Conservation (phyloP, 2,888 invertebrate species). For the Crossocerus cetratus region DNA sequence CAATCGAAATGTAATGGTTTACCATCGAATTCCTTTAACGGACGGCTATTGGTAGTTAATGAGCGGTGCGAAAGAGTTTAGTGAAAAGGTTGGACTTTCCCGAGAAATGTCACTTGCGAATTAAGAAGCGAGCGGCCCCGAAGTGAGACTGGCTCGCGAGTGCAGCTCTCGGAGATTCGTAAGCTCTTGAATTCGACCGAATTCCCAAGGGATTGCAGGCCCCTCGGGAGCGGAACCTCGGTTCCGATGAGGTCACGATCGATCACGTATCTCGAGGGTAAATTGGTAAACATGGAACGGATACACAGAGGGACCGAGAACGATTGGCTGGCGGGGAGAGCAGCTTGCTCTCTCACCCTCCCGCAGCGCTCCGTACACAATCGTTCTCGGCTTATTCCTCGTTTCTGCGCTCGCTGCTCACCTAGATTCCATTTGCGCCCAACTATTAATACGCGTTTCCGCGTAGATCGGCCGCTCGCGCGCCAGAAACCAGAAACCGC, state of each 20-base stretch:
- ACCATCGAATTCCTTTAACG: no score
- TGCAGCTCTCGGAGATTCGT: no score
- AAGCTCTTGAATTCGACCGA: no score
- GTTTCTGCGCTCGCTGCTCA: conserved; percentile 34
- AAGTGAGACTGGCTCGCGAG: no score
- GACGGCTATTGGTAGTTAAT: no score
- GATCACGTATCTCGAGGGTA: conserved; percentile 12
- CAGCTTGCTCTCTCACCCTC: conserved; percentile 23
- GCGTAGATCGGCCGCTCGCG: conserved; percentile 54
- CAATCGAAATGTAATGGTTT: no score
- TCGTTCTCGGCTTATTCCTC: conserved; percentile 18
- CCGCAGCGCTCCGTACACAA: conserved; percentile 9
- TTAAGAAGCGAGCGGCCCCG: no score
- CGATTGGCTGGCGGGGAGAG: conserved; percentile 10
- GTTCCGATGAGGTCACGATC: conserved; percentile 7
- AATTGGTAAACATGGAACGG: conserved; percentile 3
- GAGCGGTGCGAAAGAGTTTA: no score
- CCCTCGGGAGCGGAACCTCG: background rate
- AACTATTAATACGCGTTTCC: conserved; percentile 71
- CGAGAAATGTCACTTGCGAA: no score
- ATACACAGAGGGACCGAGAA: conserved; percentile 14
- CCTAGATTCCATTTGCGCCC: conserved; percentile 55
- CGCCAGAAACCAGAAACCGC: conserved; percentile 54
- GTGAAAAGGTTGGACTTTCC: no score
- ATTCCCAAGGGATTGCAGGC: no score